A percentile compares a stretch with the other conserved stretches of the same genome.
These are phyloP conservation scores for Zaprionus capensis DNA, from an alignment of 1,140 invertebrate genomes.

Conservation along the genomic window DNA sequence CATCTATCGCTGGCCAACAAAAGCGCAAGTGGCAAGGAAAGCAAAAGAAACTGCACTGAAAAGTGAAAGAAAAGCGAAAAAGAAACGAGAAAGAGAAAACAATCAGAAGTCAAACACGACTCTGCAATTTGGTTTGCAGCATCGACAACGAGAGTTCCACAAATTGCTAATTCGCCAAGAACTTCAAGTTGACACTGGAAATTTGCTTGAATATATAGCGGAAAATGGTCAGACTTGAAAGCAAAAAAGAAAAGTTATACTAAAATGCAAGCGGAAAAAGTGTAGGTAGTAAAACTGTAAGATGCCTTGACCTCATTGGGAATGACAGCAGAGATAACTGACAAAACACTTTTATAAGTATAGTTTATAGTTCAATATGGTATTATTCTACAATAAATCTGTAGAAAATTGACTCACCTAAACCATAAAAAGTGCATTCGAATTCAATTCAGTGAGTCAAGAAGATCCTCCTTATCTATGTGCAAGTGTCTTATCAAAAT, in stretches of 20 bases:
- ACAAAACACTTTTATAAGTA: no score
- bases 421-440: neutral
- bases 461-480: slow-evolving; percentile 27
- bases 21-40: slow-evolving; percentile 35
- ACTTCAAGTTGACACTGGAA: slow-evolving; percentile 70
- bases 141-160: slow-evolving; percentile 10
- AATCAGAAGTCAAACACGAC: slow-evolving; percentile 71
- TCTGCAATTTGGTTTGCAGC: slow-evolving; percentile 67
- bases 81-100: slow-evolving; percentile 40
- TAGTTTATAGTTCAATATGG: neutral
- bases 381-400: neutral
- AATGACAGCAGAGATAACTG: no score
- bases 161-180: slow-evolving; percentile 58
- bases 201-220: slow-evolving; percentile 65
- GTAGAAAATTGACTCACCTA: no score
- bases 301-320: no score
- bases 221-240: neutral
- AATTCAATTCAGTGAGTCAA: neutral
- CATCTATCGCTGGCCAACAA: slow-evolving; percentile 32
- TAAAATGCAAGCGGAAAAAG: neutral
- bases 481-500: slow-evolving; percentile 45
- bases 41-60: neutral
- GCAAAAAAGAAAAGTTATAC: neutral
- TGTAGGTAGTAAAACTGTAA: no score
- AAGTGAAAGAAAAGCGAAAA: slow-evolving; percentile 1